phyloP scores from a whole-genome alignment of 2,113 vertebrate genomes.

The Eleginops maclovinus region DNA sequence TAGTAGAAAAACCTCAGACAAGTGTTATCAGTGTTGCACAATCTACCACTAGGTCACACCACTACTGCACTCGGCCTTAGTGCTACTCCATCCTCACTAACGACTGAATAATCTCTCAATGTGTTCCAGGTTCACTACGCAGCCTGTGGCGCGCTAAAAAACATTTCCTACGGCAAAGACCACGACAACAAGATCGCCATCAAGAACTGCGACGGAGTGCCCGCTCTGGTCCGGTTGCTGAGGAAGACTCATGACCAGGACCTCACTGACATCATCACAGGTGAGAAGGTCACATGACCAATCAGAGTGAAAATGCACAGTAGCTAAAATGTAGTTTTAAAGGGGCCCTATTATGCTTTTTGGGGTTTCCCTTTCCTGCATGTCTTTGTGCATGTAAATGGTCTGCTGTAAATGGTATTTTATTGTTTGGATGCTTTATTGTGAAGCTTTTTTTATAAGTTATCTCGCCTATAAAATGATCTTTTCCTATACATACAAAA shows the following conservation, averaged over 20 bases:
- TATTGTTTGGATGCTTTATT: too few species aligned
- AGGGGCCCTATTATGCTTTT: too few species aligned
- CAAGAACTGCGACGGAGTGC: constrained; percentile 97
- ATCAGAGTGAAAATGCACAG: background rate
- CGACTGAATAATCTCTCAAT: constrained; percentile 12
- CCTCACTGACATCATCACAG: constrained; percentile 95
- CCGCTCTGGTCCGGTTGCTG: constrained; percentile 90
- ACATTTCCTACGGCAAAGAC: constrained; percentile 95
- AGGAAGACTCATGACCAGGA: constrained; percentile 92
- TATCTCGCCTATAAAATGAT: too few species aligned
- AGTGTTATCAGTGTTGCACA: background rate
- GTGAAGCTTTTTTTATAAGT: too few species aligned
- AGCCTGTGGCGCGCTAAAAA: constrained; percentile 96
- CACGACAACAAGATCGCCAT: constrained; percentile 96
- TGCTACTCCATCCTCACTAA: background rate
- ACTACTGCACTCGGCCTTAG: background rate
- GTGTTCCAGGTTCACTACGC: constrained; percentile 84
- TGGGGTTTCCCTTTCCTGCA: too few species aligned
- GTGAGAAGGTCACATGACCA: constrained; percentile 67
- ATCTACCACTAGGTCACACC: background rate
- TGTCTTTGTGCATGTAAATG: too few species aligned
- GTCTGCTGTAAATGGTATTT: too few species aligned
- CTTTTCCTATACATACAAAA: too few species aligned
- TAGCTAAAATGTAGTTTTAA: too few species aligned
- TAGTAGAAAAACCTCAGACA: background rate